Evolutionary conservation across 2,888 invertebrate species (phyloP).

Genomic region (Ophion costatus): DNA sequence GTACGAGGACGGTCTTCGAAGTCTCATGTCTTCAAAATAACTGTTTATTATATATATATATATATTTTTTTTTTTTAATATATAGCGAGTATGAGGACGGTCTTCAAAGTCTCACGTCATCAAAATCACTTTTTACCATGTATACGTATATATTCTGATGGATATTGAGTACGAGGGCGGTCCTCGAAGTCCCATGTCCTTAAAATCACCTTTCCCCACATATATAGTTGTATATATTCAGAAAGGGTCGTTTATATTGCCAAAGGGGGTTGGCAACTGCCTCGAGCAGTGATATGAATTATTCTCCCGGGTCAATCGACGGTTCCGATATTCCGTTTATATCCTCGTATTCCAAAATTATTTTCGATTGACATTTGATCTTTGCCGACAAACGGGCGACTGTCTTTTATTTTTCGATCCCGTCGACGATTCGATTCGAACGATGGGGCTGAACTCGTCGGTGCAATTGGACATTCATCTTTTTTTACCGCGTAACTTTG

Average conservation of each 20-base stretch:
- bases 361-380: constrained; percentile 55
- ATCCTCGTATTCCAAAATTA: constrained; percentile 8
- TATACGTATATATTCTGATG: no score
- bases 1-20: no score
- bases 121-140: background rate
- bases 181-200: background rate
- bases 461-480: no score
- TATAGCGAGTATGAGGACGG: no score
- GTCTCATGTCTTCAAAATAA: background rate
- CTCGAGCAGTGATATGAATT: constrained; percentile 72
- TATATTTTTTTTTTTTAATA: no score
- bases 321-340: constrained; percentile 59
- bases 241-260: background rate
- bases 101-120: background rate
- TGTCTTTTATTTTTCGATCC: background rate
- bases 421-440: no score
- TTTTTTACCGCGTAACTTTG: no score
- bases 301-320: constrained; percentile 57
- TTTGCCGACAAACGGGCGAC: background rate
- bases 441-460: no score
- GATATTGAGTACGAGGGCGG: no score
- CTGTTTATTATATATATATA: background rate
- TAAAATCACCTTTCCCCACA: background rate
- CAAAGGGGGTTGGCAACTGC: constrained; percentile 70
- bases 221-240: background rate